Evolutionary conservation across 2,888 invertebrate genomes (phyloP).

Genomic region (Eupithecia subumbrata): DNA sequence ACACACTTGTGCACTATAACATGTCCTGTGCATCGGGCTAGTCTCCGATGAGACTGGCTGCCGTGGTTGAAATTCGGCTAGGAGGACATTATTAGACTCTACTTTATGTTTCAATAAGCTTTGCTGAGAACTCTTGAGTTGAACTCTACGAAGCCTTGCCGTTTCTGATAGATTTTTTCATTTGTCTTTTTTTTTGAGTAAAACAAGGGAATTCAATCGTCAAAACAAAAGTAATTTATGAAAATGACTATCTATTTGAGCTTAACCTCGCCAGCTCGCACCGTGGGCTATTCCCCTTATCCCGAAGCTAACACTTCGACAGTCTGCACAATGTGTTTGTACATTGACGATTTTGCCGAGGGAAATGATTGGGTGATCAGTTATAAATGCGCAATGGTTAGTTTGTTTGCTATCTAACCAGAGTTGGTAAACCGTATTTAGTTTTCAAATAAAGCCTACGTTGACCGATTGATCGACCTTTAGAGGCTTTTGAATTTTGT

Average conservation of each 20-base stretch:
- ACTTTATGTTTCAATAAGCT: background rate
- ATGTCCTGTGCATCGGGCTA: no score
- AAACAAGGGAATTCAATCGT: background rate
- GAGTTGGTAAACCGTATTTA: background rate
- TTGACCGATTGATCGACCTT: background rate
- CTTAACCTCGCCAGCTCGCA: background rate
- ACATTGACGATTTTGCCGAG: slow-evolving; percentile 28
- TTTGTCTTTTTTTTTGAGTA: background rate
- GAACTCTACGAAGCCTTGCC: background rate
- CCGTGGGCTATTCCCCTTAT: slow-evolving; percentile 12
- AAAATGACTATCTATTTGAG: background rate
- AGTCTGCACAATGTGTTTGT: slow-evolving; percentile 26
- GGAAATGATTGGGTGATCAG: slow-evolving; percentile 33
- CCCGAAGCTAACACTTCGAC: slow-evolving; percentile 4
- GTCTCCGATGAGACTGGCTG: no score
- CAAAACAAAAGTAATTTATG: background rate
- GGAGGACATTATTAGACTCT: background rate
- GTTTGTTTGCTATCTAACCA: background rate
- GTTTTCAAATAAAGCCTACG: background rate
- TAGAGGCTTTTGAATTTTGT: background rate
- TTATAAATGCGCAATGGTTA: slow-evolving; percentile 26
- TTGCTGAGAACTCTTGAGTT: background rate
- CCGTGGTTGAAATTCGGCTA: no score
- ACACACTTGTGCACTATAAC: no score
- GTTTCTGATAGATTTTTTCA: background rate